Percentiles rank a stretch among this genome's conserved stretches.
phyloP scores from a whole-genome alignment of 1,140 invertebrate genomes.

The Eurytemora carolleeae region DNA sequence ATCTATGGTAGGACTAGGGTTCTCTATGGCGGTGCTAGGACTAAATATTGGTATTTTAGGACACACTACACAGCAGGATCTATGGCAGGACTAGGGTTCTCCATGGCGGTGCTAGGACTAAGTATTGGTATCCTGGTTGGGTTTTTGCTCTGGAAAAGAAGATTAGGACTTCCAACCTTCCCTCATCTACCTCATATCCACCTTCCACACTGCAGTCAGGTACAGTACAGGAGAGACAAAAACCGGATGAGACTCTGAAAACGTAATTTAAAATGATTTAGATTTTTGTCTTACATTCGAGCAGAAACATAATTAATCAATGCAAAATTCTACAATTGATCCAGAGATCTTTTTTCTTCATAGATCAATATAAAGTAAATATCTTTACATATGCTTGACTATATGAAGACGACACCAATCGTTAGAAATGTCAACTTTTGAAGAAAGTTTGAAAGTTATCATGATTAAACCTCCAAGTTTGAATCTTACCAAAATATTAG shows the following conservation, averaged over 20 bases:
- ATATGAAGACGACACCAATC: too few species aligned
- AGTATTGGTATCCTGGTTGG: slow-evolving; percentile 26
- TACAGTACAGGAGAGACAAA: not conserved
- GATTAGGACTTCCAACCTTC: slow-evolving; percentile 7
- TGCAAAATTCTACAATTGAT: too few species aligned
- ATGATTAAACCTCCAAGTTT: too few species aligned
- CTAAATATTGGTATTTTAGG: slow-evolving; percentile 20
- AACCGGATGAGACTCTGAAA: too few species aligned
- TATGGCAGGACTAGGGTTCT: slow-evolving; percentile 26
- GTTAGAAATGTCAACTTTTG: too few species aligned
- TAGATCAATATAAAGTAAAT: too few species aligned
- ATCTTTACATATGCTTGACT: too few species aligned
- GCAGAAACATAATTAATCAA: too few species aligned
- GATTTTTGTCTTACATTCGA: not conserved
- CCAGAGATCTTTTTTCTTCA: too few species aligned
- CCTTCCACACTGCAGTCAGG: not conserved
- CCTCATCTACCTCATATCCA: not conserved
- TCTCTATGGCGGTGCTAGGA: slow-evolving; percentile 27
- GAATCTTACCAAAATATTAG: too few species aligned
- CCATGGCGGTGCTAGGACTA: slow-evolving; percentile 26
- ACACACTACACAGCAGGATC: slow-evolving; percentile 23
- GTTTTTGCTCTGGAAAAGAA: slow-evolving; percentile 26
- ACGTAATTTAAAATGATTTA: not conserved
- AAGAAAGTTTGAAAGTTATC: too few species aligned
- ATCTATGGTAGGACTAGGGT: slow-evolving; percentile 25